A percentile compares a stretch with the other conserved stretches of the same genome.
Conservation (phyloP, 2,888 invertebrate species). For the Germaria angustata region DNA sequence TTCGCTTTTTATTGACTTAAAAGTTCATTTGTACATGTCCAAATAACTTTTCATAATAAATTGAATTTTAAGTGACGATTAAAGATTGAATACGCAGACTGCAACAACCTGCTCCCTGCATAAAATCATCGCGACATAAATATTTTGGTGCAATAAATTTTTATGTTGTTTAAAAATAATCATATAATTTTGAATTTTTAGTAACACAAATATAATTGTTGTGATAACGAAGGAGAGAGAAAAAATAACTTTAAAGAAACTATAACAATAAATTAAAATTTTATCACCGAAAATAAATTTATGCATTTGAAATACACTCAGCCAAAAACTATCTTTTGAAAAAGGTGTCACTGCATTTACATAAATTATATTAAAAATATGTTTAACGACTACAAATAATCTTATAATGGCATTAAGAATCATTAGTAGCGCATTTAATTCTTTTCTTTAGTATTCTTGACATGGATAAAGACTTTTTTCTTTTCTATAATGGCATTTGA, state of each 20-base stretch:
- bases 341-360: background rate
- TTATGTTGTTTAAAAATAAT: conserved; percentile 22
- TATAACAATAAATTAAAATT: conserved; percentile 53
- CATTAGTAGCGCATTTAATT: background rate
- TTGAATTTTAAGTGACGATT: conserved; percentile 30
- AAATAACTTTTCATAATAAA: conserved; percentile 34
- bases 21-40: conserved; percentile 1
- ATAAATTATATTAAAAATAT: background rate
- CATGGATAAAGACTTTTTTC: background rate
- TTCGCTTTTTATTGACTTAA: conserved; percentile 5
- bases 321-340: background rate
- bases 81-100: background rate
- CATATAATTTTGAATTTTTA: conserved; percentile 33
- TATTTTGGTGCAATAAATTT: conserved; percentile 31
- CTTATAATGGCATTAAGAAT: background rate
- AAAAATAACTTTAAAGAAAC: conserved; percentile 11
- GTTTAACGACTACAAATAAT: background rate
- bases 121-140: background rate
- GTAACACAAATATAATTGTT: conserved; percentile 27
- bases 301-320: conserved; percentile 25
- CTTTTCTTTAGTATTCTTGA: background rate
- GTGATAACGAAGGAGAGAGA: background rate
- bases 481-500: background rate
- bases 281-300: conserved; percentile 35
- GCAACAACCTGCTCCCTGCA: background rate